These are phyloP conservation scores for Podarcis siculus DNA, from an alignment of 2,797 vertebrate species.

Conservation along the genomic window DNA sequence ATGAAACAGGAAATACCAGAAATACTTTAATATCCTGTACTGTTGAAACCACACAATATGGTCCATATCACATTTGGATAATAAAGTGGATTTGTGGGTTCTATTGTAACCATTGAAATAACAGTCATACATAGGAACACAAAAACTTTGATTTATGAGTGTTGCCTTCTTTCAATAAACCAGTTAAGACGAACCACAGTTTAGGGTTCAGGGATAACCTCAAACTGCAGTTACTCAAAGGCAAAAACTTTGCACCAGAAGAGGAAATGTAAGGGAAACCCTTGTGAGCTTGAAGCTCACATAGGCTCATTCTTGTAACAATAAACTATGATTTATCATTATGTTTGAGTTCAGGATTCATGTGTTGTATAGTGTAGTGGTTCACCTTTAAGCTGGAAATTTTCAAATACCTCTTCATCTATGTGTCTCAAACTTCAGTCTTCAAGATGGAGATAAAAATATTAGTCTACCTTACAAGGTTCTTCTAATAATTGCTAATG, in stretches of 20 bases:
- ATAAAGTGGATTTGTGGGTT: not conserved
- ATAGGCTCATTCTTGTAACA: not conserved
- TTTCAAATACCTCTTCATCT: not conserved
- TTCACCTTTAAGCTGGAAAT: not conserved
- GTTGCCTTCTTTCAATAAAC: not conserved
- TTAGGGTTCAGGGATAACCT: not conserved
- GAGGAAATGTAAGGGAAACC: not conserved
- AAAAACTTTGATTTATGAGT: not conserved
- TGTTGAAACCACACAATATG: constrained; percentile 24
- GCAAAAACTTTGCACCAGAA: not conserved
- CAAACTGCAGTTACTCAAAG: not conserved
- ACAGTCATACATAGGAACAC: too few relatives aligned
- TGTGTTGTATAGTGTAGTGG: not conserved
- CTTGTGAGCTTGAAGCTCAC: not conserved
- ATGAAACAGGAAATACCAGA: constrained; percentile 36
- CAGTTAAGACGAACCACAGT: too few relatives aligned
- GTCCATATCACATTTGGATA: constrained; percentile 6
- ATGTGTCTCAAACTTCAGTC: not conserved
- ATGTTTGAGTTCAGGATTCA: not conserved
- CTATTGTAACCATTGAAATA: too few relatives aligned
- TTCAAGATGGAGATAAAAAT: not conserved
- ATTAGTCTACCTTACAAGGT: not conserved
- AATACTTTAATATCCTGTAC: constrained; percentile 31
- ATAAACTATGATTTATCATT: too few relatives aligned
- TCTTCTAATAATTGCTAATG: not conserved